phyloP scores from a whole-genome alignment of 2,888 invertebrate genomes.

The Caenorhabditis sp. region DNA sequence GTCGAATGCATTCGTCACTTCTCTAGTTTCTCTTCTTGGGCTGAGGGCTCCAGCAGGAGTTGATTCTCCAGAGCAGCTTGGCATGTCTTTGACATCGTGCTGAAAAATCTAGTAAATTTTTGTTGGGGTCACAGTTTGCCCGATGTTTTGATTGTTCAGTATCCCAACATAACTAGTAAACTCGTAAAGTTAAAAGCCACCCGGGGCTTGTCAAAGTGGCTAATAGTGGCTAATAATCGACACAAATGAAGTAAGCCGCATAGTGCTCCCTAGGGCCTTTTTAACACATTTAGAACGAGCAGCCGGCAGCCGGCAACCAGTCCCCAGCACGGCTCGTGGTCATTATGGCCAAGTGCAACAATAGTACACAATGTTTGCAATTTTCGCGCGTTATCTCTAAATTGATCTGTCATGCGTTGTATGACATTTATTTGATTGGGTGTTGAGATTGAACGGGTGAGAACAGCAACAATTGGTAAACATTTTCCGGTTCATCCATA shows the following conservation, averaged over 20 bases:
- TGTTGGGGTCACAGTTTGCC: neutral
- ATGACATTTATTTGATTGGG: slow-evolving; percentile 58
- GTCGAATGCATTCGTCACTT: slow-evolving; percentile 50
- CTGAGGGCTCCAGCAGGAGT: slow-evolving; percentile 45
- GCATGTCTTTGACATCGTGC: slow-evolving; percentile 56
- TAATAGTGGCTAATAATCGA: slow-evolving; percentile 59
- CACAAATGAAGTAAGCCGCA: slow-evolving; percentile 50
- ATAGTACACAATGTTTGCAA: slow-evolving; percentile 57
- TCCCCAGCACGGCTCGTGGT: slow-evolving; percentile 9
- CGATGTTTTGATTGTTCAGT: slow-evolving; percentile 7
- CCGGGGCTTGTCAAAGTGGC: slow-evolving; percentile 33
- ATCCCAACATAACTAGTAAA: neutral
- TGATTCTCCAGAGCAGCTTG: slow-evolving; percentile 58
- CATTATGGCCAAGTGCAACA: slow-evolving; percentile 54
- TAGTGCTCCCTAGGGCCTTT: slow-evolving; percentile 55
- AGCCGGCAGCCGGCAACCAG: neutral
- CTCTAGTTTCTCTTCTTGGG: slow-evolving; percentile 43
- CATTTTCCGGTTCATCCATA: neutral
- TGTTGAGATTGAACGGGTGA: slow-evolving; percentile 48
- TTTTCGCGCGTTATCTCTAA: slow-evolving; percentile 49
- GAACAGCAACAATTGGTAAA: neutral
- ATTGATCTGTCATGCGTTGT: slow-evolving; percentile 54
- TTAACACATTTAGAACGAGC: slow-evolving; percentile 60
- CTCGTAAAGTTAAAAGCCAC: slow-evolving; percentile 13
- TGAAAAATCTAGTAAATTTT: slow-evolving; percentile 49